Conservation (phyloP, 64 coral and sea anemone species). For the Actinia equina region DNA sequence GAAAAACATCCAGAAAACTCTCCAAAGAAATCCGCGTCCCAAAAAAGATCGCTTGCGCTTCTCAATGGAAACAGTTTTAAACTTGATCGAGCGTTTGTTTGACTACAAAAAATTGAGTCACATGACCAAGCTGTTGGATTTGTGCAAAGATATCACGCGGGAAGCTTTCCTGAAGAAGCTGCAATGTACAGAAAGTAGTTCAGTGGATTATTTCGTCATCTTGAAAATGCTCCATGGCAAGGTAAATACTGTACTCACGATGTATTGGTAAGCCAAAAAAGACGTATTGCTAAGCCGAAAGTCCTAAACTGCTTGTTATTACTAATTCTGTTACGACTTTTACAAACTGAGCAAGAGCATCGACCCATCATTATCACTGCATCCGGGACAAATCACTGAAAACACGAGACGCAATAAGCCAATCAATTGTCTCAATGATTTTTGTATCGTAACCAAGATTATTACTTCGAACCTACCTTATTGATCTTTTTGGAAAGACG, state of each 20-base stretch:
- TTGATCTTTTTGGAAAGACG: too few species aligned
- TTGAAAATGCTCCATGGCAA: conserved; percentile 13
- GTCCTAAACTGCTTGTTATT: too few species aligned
- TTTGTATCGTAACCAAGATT: too few species aligned
- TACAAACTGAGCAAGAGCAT: too few species aligned
- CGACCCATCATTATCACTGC: too few species aligned
- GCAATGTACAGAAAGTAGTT: neutral
- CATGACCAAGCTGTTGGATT: neutral
- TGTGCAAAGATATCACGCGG: neutral
- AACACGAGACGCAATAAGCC: too few species aligned
- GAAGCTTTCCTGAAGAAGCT: neutral
- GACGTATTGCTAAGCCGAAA: neutral
- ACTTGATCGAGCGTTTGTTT: neutral
- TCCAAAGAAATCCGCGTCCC: neutral
- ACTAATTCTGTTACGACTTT: too few species aligned
- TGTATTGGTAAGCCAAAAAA: neutral
- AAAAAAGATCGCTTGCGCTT: neutral
- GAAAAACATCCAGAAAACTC: neutral
- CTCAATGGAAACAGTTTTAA: neutral
- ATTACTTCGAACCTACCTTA: too few species aligned
- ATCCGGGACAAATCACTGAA: too few species aligned
- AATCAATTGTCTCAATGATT: too few species aligned
- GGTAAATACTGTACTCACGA: neutral
- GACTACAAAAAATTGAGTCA: neutral
- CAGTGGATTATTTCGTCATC: neutral